Percentiles rank a stretch among this genome's conserved stretches.
Conservation (phyloP, 2,888 invertebrate species). For the Prenolepis imparis region DNA sequence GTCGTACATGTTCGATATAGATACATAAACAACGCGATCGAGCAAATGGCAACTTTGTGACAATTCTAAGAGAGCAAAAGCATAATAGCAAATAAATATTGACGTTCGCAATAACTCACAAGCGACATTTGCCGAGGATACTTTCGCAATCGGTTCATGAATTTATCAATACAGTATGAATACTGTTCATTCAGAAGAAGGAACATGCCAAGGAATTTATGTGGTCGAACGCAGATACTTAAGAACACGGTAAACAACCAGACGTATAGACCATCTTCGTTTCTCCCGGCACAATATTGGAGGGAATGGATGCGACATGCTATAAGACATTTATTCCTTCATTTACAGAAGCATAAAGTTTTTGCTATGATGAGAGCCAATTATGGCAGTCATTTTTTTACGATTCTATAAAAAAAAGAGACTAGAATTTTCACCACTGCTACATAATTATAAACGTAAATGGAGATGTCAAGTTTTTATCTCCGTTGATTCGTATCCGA, state of each 20-base stretch:
- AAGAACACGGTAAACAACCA: background rate
- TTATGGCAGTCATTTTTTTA: background rate
- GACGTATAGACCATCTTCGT: background rate
- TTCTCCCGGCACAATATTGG: background rate
- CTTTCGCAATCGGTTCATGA: conserved; percentile 14
- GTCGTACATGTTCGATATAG: background rate
- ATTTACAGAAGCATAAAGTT: background rate
- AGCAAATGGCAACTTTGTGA: conserved; percentile 11
- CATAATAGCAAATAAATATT: conserved; percentile 27
- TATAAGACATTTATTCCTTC: background rate
- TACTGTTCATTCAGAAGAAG: conserved; percentile 16
- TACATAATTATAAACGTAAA: background rate
- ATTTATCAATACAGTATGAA: conserved; percentile 28
- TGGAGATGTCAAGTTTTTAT: background rate
- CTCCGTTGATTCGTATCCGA: background rate
- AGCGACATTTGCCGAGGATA: background rate
- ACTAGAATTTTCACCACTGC: background rate
- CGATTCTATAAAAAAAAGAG: background rate
- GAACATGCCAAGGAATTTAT: background rate
- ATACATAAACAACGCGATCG: background rate
- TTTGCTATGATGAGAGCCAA: background rate
- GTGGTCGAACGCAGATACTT: background rate
- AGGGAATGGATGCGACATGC: background rate
- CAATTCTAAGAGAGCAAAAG: conserved; percentile 11
- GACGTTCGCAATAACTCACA: conserved; percentile 14